Evolutionary conservation across 2,797 vertebrate species (phyloP).

Genomic region (Valencia hispanica): DNA sequence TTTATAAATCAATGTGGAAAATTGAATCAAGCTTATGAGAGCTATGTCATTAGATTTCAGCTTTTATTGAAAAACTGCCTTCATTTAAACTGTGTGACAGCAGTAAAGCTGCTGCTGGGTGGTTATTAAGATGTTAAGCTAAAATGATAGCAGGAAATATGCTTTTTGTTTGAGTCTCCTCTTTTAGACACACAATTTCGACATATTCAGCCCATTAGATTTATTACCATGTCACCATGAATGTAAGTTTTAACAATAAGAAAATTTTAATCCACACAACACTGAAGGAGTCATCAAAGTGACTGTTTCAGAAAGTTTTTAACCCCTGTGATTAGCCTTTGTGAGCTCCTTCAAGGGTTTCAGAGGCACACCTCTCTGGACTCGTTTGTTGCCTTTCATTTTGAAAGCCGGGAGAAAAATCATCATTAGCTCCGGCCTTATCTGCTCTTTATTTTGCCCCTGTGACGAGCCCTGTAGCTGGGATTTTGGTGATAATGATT

Average conservation of each 20-base stretch:
- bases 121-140: constrained; percentile 23
- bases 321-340: constrained; percentile 68
- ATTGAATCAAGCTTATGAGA: constrained; percentile 53
- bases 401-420: constrained; percentile 57
- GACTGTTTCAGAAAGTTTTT: constrained; percentile 64
- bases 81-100: constrained; percentile 25
- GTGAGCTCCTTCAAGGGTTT: constrained; percentile 58
- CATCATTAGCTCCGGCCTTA: constrained; percentile 71
- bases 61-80: constrained; percentile 23
- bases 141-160: constrained; percentile 11
- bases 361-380: constrained; percentile 64
- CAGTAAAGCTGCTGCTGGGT: background rate
- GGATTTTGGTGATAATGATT: constrained; percentile 78
- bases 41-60: constrained; percentile 40
- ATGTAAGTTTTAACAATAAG: constrained; percentile 38
- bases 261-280: constrained; percentile 40
- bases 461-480: constrained; percentile 70
- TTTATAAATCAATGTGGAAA: constrained; percentile 51
- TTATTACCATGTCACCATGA: constrained; percentile 8
- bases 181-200: background rate
- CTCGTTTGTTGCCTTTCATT: constrained; percentile 67
- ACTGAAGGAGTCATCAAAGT: constrained; percentile 49
- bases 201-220: constrained; percentile 12
- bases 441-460: constrained; percentile 72
- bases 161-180: constrained; percentile 16